Conservation (phyloP, 2,797 vertebrate genomes). For the Pseudochromis fuscus region DNA sequence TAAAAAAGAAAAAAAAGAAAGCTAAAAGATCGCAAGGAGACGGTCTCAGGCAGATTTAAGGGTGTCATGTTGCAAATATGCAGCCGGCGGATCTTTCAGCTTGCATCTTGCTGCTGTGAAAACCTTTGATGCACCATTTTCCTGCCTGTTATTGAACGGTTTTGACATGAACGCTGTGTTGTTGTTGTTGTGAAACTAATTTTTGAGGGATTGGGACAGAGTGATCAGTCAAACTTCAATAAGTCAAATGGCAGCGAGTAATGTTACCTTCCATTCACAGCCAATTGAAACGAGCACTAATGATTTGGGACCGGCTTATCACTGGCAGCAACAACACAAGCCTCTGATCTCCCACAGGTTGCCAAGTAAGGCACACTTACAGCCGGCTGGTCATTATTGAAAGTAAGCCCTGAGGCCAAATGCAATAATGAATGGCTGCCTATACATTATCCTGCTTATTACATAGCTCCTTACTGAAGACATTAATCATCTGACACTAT, state of each 20-base stretch:
- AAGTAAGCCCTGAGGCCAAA: constrained; percentile 73
- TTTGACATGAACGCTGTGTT: neutral
- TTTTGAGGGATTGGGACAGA: constrained; percentile 36
- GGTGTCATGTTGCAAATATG: constrained; percentile 1
- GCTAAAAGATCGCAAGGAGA: neutral
- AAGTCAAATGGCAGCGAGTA: constrained; percentile 41
- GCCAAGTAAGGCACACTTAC: constrained; percentile 65
- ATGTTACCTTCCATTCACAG: constrained; percentile 43
- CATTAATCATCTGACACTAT: constrained; percentile 53
- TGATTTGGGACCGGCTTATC: constrained; percentile 61
- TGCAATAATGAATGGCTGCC: constrained; percentile 68
- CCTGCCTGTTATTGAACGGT: neutral
- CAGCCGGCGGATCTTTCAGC: neutral
- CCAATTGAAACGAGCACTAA: constrained; percentile 55
- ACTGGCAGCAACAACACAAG: constrained; percentile 51
- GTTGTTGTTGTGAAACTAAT: constrained; percentile 22
- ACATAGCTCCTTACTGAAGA: constrained; percentile 52
- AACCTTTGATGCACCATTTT: constrained; percentile 5
- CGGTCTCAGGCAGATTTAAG: constrained; percentile 9
- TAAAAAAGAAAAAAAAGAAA: no score
- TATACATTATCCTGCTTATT: constrained; percentile 63
- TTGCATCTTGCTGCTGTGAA: neutral
- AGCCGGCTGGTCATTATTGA: constrained; percentile 69
- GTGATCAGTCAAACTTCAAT: constrained; percentile 53
- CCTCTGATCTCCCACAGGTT: constrained; percentile 67